phyloP scores from a whole-genome alignment of 2,797 vertebrate genomes.

The Eutrigla gurnardus region DNA sequence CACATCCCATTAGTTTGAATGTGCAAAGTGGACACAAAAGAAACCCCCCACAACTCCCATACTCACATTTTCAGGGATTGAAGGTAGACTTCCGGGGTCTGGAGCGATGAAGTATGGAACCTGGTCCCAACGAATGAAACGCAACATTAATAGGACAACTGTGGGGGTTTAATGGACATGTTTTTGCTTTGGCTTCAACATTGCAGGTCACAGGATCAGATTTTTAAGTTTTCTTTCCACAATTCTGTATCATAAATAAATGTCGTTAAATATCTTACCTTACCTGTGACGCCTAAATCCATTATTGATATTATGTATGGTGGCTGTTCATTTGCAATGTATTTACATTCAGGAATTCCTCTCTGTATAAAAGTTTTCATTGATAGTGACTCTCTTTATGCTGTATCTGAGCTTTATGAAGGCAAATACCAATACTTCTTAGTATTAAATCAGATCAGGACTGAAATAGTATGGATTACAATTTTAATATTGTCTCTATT shows the following conservation, averaged over 20 bases:
- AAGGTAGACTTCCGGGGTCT: slow-evolving; percentile 87
- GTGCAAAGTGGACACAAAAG: not conserved
- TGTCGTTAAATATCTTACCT: no score
- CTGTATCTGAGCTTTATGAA: not conserved
- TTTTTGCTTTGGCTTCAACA: slow-evolving; percentile 13
- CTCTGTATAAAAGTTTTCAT: not conserved
- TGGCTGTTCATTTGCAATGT: not conserved
- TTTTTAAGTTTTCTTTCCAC: slow-evolving; percentile 54
- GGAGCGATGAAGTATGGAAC: slow-evolving; percentile 90
- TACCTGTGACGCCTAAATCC: not conserved
- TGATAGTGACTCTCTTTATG: not conserved
- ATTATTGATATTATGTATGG: not conserved
- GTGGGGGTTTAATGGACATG: not conserved
- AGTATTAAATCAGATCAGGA: not conserved
- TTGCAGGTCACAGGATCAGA: slow-evolving; percentile 16
- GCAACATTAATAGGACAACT: not conserved
- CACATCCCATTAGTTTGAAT: slow-evolving; percentile 7
- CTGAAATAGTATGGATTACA: not conserved
- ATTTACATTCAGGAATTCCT: not conserved
- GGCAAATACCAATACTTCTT: not conserved
- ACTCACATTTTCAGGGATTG: slow-evolving; percentile 93
- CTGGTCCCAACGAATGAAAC: slow-evolving; percentile 65
- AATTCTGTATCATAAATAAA: slow-evolving; percentile 23
- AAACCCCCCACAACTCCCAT: not conserved
- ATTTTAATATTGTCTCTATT: not conserved